Evolutionary conservation across 1,140 invertebrate genomes (phyloP), one percentile per base, ranked within the genome.

Genomic region (Cephus cinctus): DNA sequence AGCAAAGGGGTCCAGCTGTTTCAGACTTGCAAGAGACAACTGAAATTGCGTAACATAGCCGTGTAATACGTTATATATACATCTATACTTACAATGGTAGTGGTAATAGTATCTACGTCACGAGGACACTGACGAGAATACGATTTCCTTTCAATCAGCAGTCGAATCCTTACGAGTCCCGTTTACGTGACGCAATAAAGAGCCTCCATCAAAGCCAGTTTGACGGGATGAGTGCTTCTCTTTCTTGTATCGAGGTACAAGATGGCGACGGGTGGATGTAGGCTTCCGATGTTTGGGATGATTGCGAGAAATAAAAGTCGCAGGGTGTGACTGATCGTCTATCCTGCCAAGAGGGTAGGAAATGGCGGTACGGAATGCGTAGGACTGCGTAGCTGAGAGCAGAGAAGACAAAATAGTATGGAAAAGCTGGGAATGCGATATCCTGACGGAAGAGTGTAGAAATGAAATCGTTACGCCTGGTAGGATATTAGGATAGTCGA

Each of bases 321-420:
- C 66, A 67, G 66, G 64, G 64, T 68, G 65, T 68, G 65, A 67
- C 65, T 68, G 65, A 68, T 68, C 63, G 65, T 66, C 63, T 66
- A 65, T 64, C 62, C 54, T 38, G 22, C 31, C 52, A 48, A 52
- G 44, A 47, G 43, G 53, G 44, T 56, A 14, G 27, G 43, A 23
- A 53, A 30, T 30, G n/a, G n/a, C n/a, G n/a, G n/a, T n/a, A n/a
- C n/a, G n/a, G 31, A 42, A 36, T 43, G 35, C 15, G 27, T 36
- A 44, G 27, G 35, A 25, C 47, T n/a, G 43, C 44, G 52, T 45
- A 50, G 48, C 36, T 34, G 53, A 35, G 18, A 31, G 22, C 16
- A 32, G 42, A 43, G 27, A 47, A n/a, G 38, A 9, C 35, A 18
- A 51, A 23, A 36, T 25, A 45, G 22, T 43, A 18, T 35, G 9